phyloP scores from a whole-genome alignment of 35 echinoderm and acorn worm species.

The Eucidaris tribuloides region DNA sequence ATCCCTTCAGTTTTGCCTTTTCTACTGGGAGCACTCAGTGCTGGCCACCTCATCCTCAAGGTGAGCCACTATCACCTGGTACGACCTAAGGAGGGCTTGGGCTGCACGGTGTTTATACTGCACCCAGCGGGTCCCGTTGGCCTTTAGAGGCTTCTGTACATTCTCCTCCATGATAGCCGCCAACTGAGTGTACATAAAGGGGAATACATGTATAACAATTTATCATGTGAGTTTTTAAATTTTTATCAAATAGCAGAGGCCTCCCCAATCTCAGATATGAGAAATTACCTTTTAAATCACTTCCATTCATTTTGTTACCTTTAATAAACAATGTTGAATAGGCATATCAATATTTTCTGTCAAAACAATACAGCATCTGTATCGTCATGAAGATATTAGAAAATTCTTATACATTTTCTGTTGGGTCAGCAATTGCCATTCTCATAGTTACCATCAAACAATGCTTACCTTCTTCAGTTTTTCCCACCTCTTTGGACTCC shows the following conservation, averaged over 20 bases:
- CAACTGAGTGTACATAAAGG: neutral
- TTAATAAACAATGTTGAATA: too few relatives aligned
- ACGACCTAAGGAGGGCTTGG: neutral
- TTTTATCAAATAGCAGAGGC: neutral
- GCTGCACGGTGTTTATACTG: constrained; percentile 21
- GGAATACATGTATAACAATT: neutral
- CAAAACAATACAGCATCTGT: too few relatives aligned
- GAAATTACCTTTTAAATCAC: too few relatives aligned
- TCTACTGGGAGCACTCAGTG: constrained; percentile 11
- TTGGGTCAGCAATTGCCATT: too few relatives aligned
- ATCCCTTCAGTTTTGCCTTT: constrained; percentile 19
- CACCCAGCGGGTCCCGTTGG: constrained; percentile 51
- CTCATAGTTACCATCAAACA: too few relatives aligned
- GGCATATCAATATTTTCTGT: too few relatives aligned
- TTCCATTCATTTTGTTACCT: too few relatives aligned
- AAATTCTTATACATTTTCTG: too few relatives aligned
- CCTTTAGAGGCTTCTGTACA: constrained; percentile 7
- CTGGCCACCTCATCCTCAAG: neutral
- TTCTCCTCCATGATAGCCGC: constrained; percentile 40
- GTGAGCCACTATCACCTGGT: neutral
- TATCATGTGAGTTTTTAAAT: neutral
- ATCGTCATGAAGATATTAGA: too few relatives aligned
- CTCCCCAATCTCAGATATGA: neutral
- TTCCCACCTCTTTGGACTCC: constrained; percentile 7
- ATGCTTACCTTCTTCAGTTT: constrained; percentile 1